Evolutionary conservation across 2,113 vertebrate genomes (phyloP), one percentile per base, ranked within the genome.

Genomic region (Laterallus jamaicensis): DNA sequence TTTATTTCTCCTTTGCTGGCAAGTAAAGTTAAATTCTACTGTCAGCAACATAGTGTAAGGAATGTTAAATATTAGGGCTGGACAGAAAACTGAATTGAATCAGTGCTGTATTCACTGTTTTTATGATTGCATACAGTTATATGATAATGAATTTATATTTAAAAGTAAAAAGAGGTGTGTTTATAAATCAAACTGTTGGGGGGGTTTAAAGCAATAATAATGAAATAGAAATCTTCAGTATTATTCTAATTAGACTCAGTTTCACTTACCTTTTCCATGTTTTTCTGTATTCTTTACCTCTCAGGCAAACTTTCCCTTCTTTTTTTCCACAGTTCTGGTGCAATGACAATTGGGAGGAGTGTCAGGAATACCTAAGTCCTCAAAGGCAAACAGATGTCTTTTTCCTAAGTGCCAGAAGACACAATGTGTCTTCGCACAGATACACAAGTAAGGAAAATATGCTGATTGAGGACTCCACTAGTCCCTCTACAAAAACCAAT

Each of bases 231-330:
- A 28, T 11, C 7, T 40, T 60, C 54, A 20, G 31, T 85, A 62
- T 77, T 47, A 69, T 86, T 82, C n/a, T 74, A 50, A 39, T 97
- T 56, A 87, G 94, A 82, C 18, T 93, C 62, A 92, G 44, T 91
- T 96, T 76, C 55, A 55, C 42, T 94, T 93, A 77, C 7, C 11
- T 54, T 91, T 96, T 68, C 63, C 1, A 37, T 17, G 17, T 82
- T 95, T 95, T 74, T 76, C 12, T 62, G 18, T 26, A 49, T n/a
- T 86, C 4, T 81, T 74, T 70, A 66, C 6, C 2, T 69, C 17
- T n/a, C 7, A 22, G n/a, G 28, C 24, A 83, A 68, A 29, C 25
- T 62, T 88, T 58, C 9, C 3, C 3, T 90, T 29, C 24, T 60
- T 88, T 71, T 60, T 88, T 71, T 35, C 5, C 12, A 80, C 22